These are phyloP conservation scores for Lepidurus couesii DNA, from an alignment of 1,140 invertebrate species.

Conservation along the genomic window DNA sequence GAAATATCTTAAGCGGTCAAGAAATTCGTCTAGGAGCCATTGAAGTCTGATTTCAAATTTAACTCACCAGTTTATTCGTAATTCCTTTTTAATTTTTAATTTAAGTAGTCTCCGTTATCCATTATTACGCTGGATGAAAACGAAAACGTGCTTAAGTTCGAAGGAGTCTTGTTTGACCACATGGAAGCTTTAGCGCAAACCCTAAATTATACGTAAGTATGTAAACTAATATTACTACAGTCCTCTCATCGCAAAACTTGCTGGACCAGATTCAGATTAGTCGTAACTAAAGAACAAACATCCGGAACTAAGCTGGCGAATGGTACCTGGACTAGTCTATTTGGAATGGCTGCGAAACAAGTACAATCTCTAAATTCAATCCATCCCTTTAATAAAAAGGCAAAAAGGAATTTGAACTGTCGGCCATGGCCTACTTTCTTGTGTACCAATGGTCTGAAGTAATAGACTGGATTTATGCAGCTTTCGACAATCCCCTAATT, in stretches of 20 bases:
- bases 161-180: neutral
- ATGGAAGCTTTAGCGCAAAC: neutral
- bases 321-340: neutral
- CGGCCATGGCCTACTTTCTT: slow-evolving; percentile 1
- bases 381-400: too few species aligned
- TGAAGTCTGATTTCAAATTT: neutral
- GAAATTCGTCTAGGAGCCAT: slow-evolving; percentile 1
- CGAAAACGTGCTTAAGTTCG: neutral
- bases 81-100: neutral
- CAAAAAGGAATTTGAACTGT: neutral
- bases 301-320: neutral
- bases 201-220: neutral
- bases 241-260: neutral
- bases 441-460: neutral
- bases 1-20: neutral
- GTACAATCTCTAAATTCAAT: neutral
- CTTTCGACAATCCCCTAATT: neutral
- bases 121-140: neutral
- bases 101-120: neutral
- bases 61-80: neutral
- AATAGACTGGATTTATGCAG: neutral
- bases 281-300: neutral
- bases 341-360: neutral
- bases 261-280: neutral
- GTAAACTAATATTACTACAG: neutral